Base-by-base conservation (phyloP, 1,140 invertebrate species). In the Lordiphosa collinella region DNA sequence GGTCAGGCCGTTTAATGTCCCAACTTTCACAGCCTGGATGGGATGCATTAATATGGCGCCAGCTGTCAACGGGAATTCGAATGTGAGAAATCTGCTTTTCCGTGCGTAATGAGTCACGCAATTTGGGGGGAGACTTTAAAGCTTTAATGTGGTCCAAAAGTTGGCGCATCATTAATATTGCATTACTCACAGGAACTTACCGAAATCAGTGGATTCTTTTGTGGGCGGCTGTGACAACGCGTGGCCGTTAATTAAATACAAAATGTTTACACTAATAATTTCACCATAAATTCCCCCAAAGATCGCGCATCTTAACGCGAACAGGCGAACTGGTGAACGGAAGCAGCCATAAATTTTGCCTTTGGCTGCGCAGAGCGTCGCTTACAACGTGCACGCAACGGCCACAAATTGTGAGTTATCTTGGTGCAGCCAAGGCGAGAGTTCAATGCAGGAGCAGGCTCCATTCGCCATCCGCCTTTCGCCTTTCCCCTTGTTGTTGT, bases 231-330 rank as follows among this genome's bases (percentile, higher is more conserved):
- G 61, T 55, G 60, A 50, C 32, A 31, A 12, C 32, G 56, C 40
- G 49, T 54, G 36, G 41, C 68, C 79, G 85, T 84, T 84, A 84
- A 84, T 85, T 84, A 84, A 84, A 84, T 85, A 72, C 79, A 85
- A 84, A 84, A 74, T 84, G 79, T 86, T 85, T 84, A 74, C 80
- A 79, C 69, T 79, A 84, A 85, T 84, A 84, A 84, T 84, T 79
- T 85, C 52, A 63, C 53, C 79, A 79, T 64, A 61, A 85, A 79
- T 69, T 53, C 51, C n/a, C 64, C 32, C 18, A 7, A 46, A 48
- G 29, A 38, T 44, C 31, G 51, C 22, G 46, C 51, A 56, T 56
- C 54, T 40, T 41, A 29, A 40, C 37, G n/a, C 18, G 25, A 44
- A 32, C 40, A 44, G 31, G 22, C 38, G 25, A 31, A 52, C 65